These are phyloP conservation scores for Orthonychiurus folsomi DNA, from an alignment of 2,888 invertebrate genomes.

Conservation along the genomic window DNA sequence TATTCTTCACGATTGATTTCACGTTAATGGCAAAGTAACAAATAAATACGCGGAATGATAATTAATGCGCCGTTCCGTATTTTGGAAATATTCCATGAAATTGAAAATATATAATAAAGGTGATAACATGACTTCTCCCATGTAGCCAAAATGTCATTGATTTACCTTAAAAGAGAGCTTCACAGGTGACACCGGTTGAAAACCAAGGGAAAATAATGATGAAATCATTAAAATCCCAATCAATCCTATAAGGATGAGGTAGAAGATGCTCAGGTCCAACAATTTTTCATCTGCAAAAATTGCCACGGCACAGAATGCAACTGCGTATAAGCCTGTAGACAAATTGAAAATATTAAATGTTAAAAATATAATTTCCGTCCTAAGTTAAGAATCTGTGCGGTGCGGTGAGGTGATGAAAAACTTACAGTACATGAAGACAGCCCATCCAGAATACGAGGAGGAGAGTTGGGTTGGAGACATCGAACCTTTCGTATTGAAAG, in stretches of 20 bases:
- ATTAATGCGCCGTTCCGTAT: too few relatives aligned
- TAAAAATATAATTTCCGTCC: too few relatives aligned
- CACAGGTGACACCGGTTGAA: conserved; percentile 31
- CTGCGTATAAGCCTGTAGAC: conserved; percentile 20
- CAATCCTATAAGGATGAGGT: background rate
- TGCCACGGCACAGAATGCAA: conserved; percentile 27
- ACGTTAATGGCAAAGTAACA: too few relatives aligned
- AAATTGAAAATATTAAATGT: too few relatives aligned
- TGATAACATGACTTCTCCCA: too few relatives aligned
- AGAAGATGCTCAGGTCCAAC: background rate
- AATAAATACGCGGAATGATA: too few relatives aligned
- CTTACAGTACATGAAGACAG: conserved; percentile 37
- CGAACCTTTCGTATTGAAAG: background rate
- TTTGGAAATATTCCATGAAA: conserved; percentile 4
- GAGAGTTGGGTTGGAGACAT: conserved; percentile 31
- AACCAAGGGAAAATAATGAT: conserved; percentile 21
- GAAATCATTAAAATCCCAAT: conserved; percentile 13
- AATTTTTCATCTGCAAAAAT: conserved; percentile 27
- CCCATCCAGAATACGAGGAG: conserved; percentile 32
- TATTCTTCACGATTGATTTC: too few relatives aligned
- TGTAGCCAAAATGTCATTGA: too few relatives aligned
- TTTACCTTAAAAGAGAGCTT: conserved; percentile 30
- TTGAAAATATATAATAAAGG: conserved; percentile 6
- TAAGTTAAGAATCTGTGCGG: too few relatives aligned
- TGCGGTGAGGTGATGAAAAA: too few relatives aligned